phyloP scores from a whole-genome alignment of 2,797 vertebrate species.

The Catharus ustulatus region DNA sequence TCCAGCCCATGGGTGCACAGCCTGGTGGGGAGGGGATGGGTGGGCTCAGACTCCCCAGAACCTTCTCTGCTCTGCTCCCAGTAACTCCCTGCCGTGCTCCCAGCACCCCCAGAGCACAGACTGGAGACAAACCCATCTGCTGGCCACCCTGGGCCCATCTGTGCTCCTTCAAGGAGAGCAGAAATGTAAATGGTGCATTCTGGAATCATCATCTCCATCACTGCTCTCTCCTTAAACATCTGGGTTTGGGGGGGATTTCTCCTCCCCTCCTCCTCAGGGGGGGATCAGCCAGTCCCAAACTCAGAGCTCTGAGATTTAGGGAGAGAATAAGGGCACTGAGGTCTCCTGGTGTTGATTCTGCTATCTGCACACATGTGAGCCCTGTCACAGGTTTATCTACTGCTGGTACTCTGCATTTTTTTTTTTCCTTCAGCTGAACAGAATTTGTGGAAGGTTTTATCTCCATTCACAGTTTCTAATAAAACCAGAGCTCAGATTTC shows the following conservation, averaged over 20 bases:
- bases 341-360: fast-evolving
- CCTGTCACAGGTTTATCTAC: neutral
- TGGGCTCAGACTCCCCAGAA: neutral
- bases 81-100: neutral
- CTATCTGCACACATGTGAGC: fast-evolving
- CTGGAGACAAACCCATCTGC: slow-evolving; percentile 48
- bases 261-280: neutral
- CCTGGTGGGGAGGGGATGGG: fast-evolving
- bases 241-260: neutral
- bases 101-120: neutral
- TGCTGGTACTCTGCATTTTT: neutral
- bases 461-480: slow-evolving; percentile 28
- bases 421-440: neutral
- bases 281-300: neutral
- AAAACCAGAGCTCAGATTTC: slow-evolving; percentile 1
- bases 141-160: slow-evolving; percentile 34
- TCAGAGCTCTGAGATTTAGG: neutral
- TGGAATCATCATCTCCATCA: slow-evolving; percentile 18
- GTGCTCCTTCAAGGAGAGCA: neutral
- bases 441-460: slow-evolving; percentile 18
- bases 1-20: fast-evolving
- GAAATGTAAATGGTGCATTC: neutral
- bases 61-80: neutral
- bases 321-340: neutral
- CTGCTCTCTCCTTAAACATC: neutral